Conservation (phyloP, 2,888 invertebrate genomes). For the Micoletzkya japonica region DNA sequence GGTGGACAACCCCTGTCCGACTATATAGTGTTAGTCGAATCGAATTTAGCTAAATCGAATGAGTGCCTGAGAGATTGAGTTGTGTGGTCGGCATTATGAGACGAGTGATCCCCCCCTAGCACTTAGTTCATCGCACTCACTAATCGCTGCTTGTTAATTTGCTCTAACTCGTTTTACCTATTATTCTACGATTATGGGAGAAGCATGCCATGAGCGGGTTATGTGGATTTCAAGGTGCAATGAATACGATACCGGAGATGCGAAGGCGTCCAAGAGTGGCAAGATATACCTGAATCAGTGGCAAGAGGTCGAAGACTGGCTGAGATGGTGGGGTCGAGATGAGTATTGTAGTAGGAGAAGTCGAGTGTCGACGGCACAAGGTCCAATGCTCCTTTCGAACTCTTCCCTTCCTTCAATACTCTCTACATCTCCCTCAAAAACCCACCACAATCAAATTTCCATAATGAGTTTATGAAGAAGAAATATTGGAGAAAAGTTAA, state of each 20-base stretch:
- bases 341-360: constrained; percentile 40
- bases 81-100: no score
- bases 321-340: constrained; percentile 40
- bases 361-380: constrained; percentile 31
- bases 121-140: no score
- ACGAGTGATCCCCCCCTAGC: no score
- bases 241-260: no score
- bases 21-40: constrained; percentile 10
- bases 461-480: constrained; percentile 53
- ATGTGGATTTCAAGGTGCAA: not conserved
- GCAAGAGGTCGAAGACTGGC: constrained; percentile 44
- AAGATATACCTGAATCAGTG: constrained; percentile 38
- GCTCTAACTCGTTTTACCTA: no score
- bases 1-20: not conserved
- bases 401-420: constrained; percentile 11
- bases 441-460: constrained; percentile 50
- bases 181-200: constrained; percentile 12
- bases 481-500: constrained; percentile 53
- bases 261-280: no score
- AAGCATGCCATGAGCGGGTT: not conserved
- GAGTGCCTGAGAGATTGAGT: not conserved
- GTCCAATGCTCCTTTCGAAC: not conserved
- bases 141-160: no score
- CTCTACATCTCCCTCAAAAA: not conserved
- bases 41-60: constrained; percentile 6